phyloP scores from a whole-genome alignment of 2,113 vertebrate species.

The Aspidoscelis tigris region DNA sequence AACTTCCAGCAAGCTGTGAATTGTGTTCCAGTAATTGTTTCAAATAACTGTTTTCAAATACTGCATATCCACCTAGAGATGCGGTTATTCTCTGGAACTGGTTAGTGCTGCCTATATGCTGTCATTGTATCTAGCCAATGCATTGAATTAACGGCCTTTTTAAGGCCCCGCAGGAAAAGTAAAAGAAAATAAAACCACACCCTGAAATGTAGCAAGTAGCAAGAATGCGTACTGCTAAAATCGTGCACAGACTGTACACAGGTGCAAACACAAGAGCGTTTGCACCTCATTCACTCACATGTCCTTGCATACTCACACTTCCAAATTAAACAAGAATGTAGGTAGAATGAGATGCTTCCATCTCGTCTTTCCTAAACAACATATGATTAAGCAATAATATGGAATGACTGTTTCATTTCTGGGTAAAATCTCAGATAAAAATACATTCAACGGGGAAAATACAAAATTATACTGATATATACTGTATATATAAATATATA shows the following conservation, averaged over 20 bases:
- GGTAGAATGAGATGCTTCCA: slow-evolving; percentile 83
- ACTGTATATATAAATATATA: slow-evolving; percentile 65
- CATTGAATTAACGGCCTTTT: slow-evolving; percentile 68
- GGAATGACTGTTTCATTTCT: slow-evolving; percentile 87
- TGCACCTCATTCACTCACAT: background rate
- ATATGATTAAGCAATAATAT: slow-evolving; percentile 82
- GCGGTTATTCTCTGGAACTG: slow-evolving; percentile 63
- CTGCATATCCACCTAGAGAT: slow-evolving; percentile 67
- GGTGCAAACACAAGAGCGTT: slow-evolving; percentile 52
- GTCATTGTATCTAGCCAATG: slow-evolving; percentile 76
- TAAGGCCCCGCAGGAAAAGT: slow-evolving; percentile 75
- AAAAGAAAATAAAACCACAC: slow-evolving; percentile 67
- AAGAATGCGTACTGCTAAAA: slow-evolving; percentile 76
- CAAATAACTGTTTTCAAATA: slow-evolving; percentile 78
- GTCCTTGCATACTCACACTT: slow-evolving; percentile 57
- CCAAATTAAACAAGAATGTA: slow-evolving; percentile 74
- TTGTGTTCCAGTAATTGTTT: slow-evolving; percentile 88
- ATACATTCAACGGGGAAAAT: slow-evolving; percentile 92
- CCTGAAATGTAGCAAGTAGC: slow-evolving; percentile 77
- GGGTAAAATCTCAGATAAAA: slow-evolving; percentile 89
- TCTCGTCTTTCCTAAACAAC: slow-evolving; percentile 71
- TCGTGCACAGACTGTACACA: slow-evolving; percentile 53
- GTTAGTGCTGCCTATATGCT: slow-evolving; percentile 76
- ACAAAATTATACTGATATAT: slow-evolving; percentile 73
- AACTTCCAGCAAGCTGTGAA: slow-evolving; percentile 84